Percentiles rank a stretch among this genome's conserved stretches.
Conservation (phyloP, 2,113 vertebrate species). For the Otis tarda region DNA sequence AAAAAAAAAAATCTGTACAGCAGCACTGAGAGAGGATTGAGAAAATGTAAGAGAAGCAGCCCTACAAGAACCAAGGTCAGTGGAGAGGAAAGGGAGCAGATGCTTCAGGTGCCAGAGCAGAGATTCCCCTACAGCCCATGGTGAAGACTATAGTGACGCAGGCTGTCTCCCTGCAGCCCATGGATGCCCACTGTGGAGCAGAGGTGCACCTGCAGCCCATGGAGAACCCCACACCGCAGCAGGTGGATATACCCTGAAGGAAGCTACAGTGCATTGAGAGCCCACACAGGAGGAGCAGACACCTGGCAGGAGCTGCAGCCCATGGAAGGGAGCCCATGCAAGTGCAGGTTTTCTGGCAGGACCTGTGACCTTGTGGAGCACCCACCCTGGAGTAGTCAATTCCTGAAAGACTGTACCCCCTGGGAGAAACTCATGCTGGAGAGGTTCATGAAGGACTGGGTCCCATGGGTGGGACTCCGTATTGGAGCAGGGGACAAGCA, state of each 20-base stretch:
- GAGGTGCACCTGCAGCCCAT: neutral
- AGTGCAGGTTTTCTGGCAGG: too few species aligned
- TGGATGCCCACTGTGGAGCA: neutral
- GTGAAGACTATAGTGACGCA: neutral
- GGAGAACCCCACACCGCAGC: fast-evolving
- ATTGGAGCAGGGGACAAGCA: fast-evolving
- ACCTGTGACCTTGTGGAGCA: neutral
- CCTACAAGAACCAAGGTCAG: neutral
- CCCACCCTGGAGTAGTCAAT: fast-evolving
- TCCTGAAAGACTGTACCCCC: neutral
- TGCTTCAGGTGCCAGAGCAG: fast-evolving
- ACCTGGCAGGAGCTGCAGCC: neutral
- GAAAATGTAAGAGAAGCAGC: neutral
- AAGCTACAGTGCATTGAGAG: neutral
- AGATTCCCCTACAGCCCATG: fast-evolving
- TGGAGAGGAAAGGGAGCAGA: neutral
- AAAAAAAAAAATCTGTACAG: fast-evolving
- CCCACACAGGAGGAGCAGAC: neutral
- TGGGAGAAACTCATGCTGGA: too few species aligned
- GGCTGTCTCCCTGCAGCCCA: neutral
- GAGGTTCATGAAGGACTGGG: too few species aligned
- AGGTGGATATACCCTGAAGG: neutral
- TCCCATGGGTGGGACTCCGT: too few species aligned
- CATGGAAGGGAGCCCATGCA: neutral
- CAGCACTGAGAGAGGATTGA: neutral